A percentile compares a stretch with the other conserved stretches of the same genome.
Evolutionary conservation across 2,888 invertebrate species (phyloP).

Genomic region (Caradrina clavipalpis): DNA sequence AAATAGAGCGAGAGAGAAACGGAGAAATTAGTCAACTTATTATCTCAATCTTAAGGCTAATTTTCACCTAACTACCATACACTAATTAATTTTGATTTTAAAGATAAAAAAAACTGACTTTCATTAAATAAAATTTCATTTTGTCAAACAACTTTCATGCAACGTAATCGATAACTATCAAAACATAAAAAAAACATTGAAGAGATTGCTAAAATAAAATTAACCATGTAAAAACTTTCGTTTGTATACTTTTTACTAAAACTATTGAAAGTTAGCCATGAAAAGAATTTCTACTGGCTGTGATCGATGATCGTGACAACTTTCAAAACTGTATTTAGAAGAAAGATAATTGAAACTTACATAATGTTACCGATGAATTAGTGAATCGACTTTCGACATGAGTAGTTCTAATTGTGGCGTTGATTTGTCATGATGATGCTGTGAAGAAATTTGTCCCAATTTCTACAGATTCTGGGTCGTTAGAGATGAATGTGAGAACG

Average conservation of each 20-base stretch:
- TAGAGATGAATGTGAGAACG: constrained; percentile 12
- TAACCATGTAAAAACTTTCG: constrained; percentile 65
- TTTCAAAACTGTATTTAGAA: constrained; percentile 72
- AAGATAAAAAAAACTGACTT: constrained; percentile 28
- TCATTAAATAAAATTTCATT: constrained; percentile 39
- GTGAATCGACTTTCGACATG: constrained; percentile 20
- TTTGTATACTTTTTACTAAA: constrained; percentile 62
- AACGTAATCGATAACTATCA: constrained; percentile 49
- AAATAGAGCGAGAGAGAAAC: constrained; percentile 12
- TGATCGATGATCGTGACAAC: constrained; percentile 76
- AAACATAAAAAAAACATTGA: constrained; percentile 50
- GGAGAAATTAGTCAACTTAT: constrained; percentile 3
- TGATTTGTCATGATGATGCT: constrained; percentile 17
- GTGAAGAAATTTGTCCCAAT: constrained; percentile 26
- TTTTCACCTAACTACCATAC: constrained; percentile 16
- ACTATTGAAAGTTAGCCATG: constrained; percentile 71
- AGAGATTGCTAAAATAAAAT: constrained; percentile 57
- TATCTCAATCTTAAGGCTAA: constrained; percentile 13
- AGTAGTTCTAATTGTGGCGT: constrained; percentile 23
- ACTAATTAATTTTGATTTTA: constrained; percentile 30
- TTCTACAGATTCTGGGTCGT: constrained; percentile 6
- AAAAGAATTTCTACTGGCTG: constrained; percentile 70
- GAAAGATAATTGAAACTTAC: constrained; percentile 64
- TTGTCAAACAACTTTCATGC: constrained; percentile 58
- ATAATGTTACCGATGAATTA: constrained; percentile 43